Evolutionary conservation across 2,113 vertebrate genomes (phyloP), one percentile per base, ranked within the genome.

Genomic region (Ailurus styani): DNA sequence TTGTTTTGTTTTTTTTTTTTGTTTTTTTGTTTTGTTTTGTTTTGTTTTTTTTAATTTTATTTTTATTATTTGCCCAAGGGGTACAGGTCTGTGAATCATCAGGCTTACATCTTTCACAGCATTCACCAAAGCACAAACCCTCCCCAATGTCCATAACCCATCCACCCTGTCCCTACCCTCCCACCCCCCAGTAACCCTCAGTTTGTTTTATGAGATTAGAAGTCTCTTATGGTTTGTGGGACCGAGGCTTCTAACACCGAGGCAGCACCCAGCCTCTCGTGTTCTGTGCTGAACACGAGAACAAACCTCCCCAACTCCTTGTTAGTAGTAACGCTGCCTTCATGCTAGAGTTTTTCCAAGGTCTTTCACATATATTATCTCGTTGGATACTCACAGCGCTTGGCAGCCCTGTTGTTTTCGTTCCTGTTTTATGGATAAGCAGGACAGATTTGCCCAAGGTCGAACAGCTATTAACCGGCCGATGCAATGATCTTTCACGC

Each of bases 371-470:
- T 45, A 1, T 23, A 23, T 60, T 40, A 31, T 86, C 55, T 90
- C 42, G 6, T 2, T 29, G 83, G 68, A 57, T 78, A 29, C 55
- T 87, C 50, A n/a, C 31, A 23, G 1, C 31, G 25, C 66, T 62
- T 95, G 93, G 72, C 68, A 81, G 78, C 29, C 27, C 54, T 70
- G n/a, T 68, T 91, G 90, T 91, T 93, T 97, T 68, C 2, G 1
- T 64, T 94, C 62, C 64, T 10, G 81, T 62, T 84, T 60, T 31
- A 17, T n/a, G 70, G 64, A 52, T 42, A 94, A 93, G 57, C 82
- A 82, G 77, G 45, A 62, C 55, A 91, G 77, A 87, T 86, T 81
- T 88, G 81, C 40, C 47, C 93, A 96, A 89, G 93, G 96, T 85
- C 75, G 77, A 68, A 79, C 3, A 55, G 60, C 84, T 57, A 81